phyloP scores from a whole-genome alignment of 2,888 invertebrate genomes.

The Antitype chi region DNA sequence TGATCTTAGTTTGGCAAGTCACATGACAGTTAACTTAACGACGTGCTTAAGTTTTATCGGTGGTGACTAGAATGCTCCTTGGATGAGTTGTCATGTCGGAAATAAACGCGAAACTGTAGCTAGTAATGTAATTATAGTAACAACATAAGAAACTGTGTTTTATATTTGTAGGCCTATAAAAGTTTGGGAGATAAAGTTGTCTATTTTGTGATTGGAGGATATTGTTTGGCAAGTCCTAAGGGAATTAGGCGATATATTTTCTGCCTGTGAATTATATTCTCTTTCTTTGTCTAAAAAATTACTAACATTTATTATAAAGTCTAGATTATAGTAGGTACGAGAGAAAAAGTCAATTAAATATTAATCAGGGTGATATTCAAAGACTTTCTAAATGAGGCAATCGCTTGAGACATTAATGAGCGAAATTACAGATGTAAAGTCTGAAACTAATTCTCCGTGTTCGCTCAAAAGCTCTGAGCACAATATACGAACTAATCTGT shows the following conservation, averaged over 20 bases:
- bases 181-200: conserved; percentile 36
- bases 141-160: conserved; percentile 41
- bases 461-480: conserved; percentile 25
- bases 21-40: conserved; percentile 55
- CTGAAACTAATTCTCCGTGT: conserved; percentile 1
- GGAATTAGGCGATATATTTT: conserved; percentile 2
- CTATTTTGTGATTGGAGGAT: conserved; percentile 41
- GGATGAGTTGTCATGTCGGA: conserved; percentile 52
- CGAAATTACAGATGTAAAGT: conserved; percentile 39
- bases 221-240: conserved; percentile 14
- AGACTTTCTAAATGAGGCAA: conserved; percentile 6
- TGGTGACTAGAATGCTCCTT: conserved; percentile 47
- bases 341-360: conserved; percentile 6
- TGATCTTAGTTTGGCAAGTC: conserved; percentile 61
- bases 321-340: not conserved
- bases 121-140: conserved; percentile 42
- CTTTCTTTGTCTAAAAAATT: not conserved
- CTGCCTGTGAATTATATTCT: not conserved
- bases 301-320: conserved; percentile 4
- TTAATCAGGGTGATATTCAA: conserved; percentile 43
- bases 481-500: conserved; percentile 47
- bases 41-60: conserved; percentile 51
- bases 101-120: conserved; percentile 44
- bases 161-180: conserved; percentile 45
- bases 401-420: conserved; percentile 26